phyloP scores from a whole-genome alignment of 1,140 invertebrate genomes.

The Drosophila subobscura region DNA sequence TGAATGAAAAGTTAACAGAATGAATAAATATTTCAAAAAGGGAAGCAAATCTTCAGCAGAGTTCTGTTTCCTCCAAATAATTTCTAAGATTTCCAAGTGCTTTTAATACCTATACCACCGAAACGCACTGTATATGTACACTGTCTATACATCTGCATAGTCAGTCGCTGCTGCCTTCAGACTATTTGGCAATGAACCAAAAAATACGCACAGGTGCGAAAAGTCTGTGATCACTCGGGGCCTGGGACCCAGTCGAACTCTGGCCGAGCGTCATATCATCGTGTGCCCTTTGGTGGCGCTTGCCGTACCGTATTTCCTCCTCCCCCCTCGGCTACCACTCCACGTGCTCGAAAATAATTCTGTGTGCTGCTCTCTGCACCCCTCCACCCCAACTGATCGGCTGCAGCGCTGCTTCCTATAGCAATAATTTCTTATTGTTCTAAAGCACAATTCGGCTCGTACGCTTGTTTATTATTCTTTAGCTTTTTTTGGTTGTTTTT shows the following conservation, averaged over 20 bases:
- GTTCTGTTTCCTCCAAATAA: slow-evolving; percentile 4
- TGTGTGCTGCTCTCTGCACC: slow-evolving; percentile 15
- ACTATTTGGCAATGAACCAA: slow-evolving; percentile 77
- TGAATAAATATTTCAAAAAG: slow-evolving; percentile 1
- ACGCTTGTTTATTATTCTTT: slow-evolving; percentile 46
- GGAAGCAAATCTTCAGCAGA: background rate
- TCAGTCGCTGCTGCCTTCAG: slow-evolving; percentile 29
- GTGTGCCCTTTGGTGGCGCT: slow-evolving; percentile 49
- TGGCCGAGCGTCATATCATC: slow-evolving; percentile 24
- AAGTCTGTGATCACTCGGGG: slow-evolving; percentile 65
- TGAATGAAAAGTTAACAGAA: background rate
- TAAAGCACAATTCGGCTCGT: slow-evolving; percentile 37
- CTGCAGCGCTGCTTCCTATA: slow-evolving; percentile 3
- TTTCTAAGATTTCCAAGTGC: slow-evolving; percentile 1
- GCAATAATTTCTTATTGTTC: slow-evolving; percentile 31
- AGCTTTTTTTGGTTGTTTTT: slow-evolving; percentile 9
- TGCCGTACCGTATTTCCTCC: slow-evolving; percentile 13
- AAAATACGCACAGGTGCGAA: slow-evolving; percentile 73
- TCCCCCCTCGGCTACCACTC: too few relatives aligned
- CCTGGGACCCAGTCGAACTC: slow-evolving; percentile 28
- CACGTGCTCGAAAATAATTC: slow-evolving; percentile 11
- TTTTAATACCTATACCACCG: background rate
- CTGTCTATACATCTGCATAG: slow-evolving; percentile 15
- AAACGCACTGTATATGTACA: slow-evolving; percentile 1
- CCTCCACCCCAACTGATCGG: background rate